A percentile compares a stretch with the other conserved stretches of the same genome.
phyloP scores from a whole-genome alignment of 2,797 vertebrate species.

The Macroramphosus scolopax region DNA sequence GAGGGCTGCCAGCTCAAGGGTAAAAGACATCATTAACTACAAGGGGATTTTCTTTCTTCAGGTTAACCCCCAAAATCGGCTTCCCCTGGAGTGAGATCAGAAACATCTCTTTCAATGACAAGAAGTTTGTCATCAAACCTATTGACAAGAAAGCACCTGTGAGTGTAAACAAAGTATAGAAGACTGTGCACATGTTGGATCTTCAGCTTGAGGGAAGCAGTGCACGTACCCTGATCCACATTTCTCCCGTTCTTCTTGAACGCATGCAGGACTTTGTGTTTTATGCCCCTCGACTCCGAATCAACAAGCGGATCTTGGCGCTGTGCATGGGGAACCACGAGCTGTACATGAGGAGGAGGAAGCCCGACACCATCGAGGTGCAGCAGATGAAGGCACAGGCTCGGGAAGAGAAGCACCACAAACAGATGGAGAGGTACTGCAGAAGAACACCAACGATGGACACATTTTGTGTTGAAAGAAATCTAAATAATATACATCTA shows the following conservation, averaged over 20 bases:
- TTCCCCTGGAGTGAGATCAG: slow-evolving; percentile 99
- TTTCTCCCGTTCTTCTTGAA: not conserved
- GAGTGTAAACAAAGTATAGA: too few species aligned
- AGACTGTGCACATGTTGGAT: too few species aligned
- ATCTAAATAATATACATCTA: too few species aligned
- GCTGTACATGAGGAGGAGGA: slow-evolving; percentile 95
- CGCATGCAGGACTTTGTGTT: slow-evolving; percentile 92
- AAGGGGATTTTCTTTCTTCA: slow-evolving; percentile 49
- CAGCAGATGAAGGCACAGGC: slow-evolving; percentile 99
- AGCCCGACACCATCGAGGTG: slow-evolving; percentile 97
- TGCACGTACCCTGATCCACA: too few species aligned
- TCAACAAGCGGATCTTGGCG: slow-evolving; percentile 96
- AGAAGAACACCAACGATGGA: too few species aligned
- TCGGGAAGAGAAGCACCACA: slow-evolving; percentile 96
- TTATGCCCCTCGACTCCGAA: slow-evolving; percentile 94
- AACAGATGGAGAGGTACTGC: slow-evolving; percentile 96
- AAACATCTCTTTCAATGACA: slow-evolving; percentile 98
- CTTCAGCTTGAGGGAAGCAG: too few species aligned
- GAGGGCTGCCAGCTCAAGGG: too few species aligned
- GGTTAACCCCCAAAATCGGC: slow-evolving; percentile 97
- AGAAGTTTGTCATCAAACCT: slow-evolving; percentile 98
- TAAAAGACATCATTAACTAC: too few species aligned
- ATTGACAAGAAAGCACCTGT: slow-evolving; percentile 99
- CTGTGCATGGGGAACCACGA: slow-evolving; percentile 99
- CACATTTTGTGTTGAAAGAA: too few species aligned